Evolutionary conservation across 2,888 invertebrate species (phyloP).

Genomic region (Cheiracanthium punctorium): DNA sequence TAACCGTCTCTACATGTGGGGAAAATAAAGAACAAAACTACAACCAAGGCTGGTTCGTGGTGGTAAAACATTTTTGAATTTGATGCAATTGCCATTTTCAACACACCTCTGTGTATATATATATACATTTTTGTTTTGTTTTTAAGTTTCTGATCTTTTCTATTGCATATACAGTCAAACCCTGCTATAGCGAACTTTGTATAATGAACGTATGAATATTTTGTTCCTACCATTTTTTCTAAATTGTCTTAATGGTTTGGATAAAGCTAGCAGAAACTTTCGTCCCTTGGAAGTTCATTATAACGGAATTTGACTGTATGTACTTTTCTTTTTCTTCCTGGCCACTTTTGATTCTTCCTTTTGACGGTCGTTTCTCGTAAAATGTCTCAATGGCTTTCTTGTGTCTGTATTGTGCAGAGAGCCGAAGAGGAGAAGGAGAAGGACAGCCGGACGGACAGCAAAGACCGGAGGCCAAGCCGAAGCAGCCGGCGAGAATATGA

Average conservation of each 20-base stretch:
- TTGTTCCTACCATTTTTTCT: no score
- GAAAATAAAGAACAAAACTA: conserved; percentile 35
- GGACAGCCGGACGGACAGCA: no score
- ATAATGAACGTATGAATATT: no score
- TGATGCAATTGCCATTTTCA: conserved; percentile 55
- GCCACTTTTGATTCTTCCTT: neutral
- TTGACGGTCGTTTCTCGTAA: neutral
- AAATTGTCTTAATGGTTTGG: no score
- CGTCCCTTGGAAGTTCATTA: no score
- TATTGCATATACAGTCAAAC: no score
- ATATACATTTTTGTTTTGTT: no score
- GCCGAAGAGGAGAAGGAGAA: conserved; percentile 84
- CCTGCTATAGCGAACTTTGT: no score
- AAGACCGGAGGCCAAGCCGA: conserved; percentile 33
- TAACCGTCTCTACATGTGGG: conserved; percentile 43
- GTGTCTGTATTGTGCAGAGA: conserved; percentile 78
- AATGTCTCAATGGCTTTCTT: neutral
- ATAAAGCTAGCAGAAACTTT: no score
- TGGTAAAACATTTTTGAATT: conserved; percentile 56
- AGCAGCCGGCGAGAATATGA: conserved; percentile 60
- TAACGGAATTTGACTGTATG: no score
- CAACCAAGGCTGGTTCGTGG: conserved; percentile 41
- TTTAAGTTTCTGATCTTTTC: no score
- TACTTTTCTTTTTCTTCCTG: neutral
- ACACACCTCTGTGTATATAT: no score